Evolutionary conservation across 2,113 vertebrate species (phyloP).

Genomic region (Lipophrys pholis): DNA sequence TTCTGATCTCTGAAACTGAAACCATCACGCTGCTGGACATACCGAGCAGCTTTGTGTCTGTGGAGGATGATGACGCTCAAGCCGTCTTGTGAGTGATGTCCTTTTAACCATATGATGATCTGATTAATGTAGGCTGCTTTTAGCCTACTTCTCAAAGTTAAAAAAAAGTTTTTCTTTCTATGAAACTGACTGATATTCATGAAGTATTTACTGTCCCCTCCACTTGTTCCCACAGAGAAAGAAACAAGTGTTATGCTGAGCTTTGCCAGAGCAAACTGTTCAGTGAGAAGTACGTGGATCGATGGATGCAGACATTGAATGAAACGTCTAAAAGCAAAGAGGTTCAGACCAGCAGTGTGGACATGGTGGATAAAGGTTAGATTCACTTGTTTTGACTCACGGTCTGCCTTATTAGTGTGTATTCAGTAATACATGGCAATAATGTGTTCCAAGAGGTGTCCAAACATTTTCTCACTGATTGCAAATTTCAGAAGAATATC

Average conservation of each 20-base stretch:
- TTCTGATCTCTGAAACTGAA: constrained; percentile 85
- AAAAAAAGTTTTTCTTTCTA: too few species aligned
- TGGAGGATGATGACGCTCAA: constrained; percentile 83
- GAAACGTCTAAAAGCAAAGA: constrained; percentile 87
- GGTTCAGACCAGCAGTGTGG: constrained; percentile 83
- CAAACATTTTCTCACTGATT: too few species aligned
- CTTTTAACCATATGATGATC: too few species aligned
- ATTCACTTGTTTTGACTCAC: neutral
- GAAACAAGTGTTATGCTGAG: constrained; percentile 81
- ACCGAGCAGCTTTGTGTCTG: constrained; percentile 78
- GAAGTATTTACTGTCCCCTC: neutral
- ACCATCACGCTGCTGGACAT: constrained; percentile 85
- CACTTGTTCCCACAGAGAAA: constrained; percentile 73
- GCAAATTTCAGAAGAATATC: too few species aligned
- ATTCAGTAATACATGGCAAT: too few species aligned
- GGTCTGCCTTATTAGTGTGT: neutral
- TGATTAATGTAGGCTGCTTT: too few species aligned
- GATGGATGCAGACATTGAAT: constrained; percentile 88
- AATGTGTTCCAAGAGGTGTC: too few species aligned
- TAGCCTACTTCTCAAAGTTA: too few species aligned
- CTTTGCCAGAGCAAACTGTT: constrained; percentile 82
- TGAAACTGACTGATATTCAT: neutral
- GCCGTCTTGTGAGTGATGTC: constrained; percentile 78
- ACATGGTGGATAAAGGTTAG: constrained; percentile 86
- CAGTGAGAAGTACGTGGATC: constrained; percentile 85